Percentiles rank a stretch among this genome's conserved stretches.
These are phyloP conservation scores for Scaptomyza montana DNA, from an alignment of 1,140 invertebrate species.

Conservation along the genomic window DNA sequence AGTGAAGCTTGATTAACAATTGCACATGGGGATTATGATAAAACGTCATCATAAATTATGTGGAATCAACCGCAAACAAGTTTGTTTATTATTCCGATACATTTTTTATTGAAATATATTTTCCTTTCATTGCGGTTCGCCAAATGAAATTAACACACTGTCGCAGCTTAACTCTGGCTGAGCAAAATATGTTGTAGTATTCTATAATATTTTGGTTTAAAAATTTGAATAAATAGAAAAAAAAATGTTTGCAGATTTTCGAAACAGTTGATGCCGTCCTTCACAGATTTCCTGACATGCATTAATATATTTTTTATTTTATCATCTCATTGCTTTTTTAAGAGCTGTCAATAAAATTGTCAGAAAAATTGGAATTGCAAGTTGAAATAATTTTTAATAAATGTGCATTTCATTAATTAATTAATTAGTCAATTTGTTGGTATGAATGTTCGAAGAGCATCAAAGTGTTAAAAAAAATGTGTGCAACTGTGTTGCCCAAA, in stretches of 20 bases:
- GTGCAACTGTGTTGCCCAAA: too few species aligned
- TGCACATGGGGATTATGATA: conserved; percentile 49
- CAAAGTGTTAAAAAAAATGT: too few species aligned
- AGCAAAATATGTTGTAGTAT: background rate
- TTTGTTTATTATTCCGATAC: conserved; percentile 22
- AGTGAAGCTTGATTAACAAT: conserved; percentile 60
- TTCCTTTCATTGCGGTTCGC: background rate
- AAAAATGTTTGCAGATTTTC: too few species aligned
- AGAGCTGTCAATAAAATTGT: background rate
- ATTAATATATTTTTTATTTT: too few species aligned
- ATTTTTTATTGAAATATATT: conserved; percentile 12
- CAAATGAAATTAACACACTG: background rate
- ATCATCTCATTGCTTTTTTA: too few species aligned
- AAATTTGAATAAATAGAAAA: too few species aligned
- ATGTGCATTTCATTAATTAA: conserved; percentile 16
- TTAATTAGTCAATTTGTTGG: too few species aligned
- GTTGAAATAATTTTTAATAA: conserved; percentile 12
- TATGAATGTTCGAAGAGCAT: too few species aligned
- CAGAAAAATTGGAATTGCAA: background rate
- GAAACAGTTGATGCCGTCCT: too few species aligned
- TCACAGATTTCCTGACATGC: too few species aligned
- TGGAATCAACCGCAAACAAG: conserved; percentile 49
- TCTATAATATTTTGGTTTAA: too few species aligned
- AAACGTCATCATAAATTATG: conserved; percentile 54
- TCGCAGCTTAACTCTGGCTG: too few species aligned